A percentile compares a stretch with the other conserved stretches of the same genome.
phyloP scores from a whole-genome alignment of 2,888 invertebrate genomes.

The Caenorhabditis virilis region DNA sequence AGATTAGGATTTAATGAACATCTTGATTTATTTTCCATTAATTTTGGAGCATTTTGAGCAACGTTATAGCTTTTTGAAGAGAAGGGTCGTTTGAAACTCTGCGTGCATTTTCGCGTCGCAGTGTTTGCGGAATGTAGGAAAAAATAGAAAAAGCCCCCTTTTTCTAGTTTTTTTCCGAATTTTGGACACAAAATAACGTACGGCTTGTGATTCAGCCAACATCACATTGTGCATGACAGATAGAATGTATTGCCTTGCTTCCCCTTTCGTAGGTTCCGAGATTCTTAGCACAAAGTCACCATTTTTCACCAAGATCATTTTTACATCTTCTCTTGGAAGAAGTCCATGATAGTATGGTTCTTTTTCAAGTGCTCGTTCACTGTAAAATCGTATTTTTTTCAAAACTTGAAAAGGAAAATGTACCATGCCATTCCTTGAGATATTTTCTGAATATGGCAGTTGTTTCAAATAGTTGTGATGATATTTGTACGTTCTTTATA shows the following conservation, averaged over 20 bases:
- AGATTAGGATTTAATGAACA: too few species aligned
- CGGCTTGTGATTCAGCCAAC: slow-evolving; percentile 7
- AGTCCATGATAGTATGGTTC: slow-evolving; percentile 49
- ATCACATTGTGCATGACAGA: slow-evolving; percentile 38
- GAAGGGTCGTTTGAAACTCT: too few species aligned
- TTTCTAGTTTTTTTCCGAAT: too few species aligned
- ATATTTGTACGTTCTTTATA: too few species aligned
- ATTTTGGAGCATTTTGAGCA: too few species aligned
- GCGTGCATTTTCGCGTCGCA: too few species aligned
- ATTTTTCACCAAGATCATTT: slow-evolving; percentile 32
- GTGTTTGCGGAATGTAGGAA: too few species aligned
- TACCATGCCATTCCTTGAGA: too few species aligned
- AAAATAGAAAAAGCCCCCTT: too few species aligned
- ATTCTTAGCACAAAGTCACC: slow-evolving; percentile 49
- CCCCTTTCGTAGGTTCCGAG: slow-evolving; percentile 42
- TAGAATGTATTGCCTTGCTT: slow-evolving; percentile 31
- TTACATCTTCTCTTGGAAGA: slow-evolving; percentile 55
- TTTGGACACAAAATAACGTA: slow-evolving; percentile 5
- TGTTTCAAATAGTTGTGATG: too few species aligned
- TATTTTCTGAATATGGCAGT: too few species aligned
- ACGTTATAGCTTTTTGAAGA: not conserved
- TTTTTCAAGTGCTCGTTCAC: slow-evolving; percentile 7
- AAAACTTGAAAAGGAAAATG: not conserved
- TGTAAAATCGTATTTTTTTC: not conserved
- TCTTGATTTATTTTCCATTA: too few species aligned